Percentiles rank a stretch among this genome's conserved stretches.
Evolutionary conservation across 2,888 invertebrate genomes (phyloP).

Genomic region (Tenthredo mesomela): DNA sequence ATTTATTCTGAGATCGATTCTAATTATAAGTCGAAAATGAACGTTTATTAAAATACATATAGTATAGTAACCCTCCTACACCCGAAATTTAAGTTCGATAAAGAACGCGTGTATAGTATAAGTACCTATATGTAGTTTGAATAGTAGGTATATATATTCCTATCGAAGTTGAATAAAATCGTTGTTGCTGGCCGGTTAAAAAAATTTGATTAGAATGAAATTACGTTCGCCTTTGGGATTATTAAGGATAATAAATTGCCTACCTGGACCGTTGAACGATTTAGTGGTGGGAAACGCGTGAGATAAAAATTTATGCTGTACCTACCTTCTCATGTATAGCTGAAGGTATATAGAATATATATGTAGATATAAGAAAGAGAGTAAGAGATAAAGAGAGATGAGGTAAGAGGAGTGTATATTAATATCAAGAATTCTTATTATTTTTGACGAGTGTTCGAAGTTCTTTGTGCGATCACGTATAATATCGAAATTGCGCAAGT

Average conservation of each 20-base stretch:
- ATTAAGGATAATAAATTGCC: constrained; percentile 48
- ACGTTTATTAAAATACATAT: constrained; percentile 2
- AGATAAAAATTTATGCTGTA: constrained; percentile 19
- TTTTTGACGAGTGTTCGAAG: constrained; percentile 40
- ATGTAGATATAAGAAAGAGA: neutral
- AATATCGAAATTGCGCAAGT: constrained; percentile 51
- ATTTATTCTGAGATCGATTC: constrained; percentile 16
- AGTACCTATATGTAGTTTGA: neutral
- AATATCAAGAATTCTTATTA: constrained; percentile 40
- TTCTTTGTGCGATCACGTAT: constrained; percentile 48
- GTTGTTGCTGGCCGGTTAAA: constrained; percentile 7
- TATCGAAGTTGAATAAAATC: constrained; percentile 11
- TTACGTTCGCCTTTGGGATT: constrained; percentile 37
- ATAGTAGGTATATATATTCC: constrained; percentile 18
- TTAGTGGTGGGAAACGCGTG: constrained; percentile 33
- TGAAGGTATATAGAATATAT: neutral
- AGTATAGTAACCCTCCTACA: neutral
- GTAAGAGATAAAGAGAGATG: neutral
- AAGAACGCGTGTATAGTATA: neutral
- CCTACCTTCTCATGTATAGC: neutral
- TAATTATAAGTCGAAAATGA: constrained; percentile 12
- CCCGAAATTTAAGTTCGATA: neutral
- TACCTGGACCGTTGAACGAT: constrained; percentile 35
- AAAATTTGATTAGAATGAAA: constrained; percentile 49
- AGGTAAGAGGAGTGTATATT: constrained; percentile 10